A percentile compares a stretch with the other conserved stretches of the same genome.
Evolutionary conservation across 1,140 invertebrate genomes (phyloP).

Genomic region (Drosophila funebris): DNA sequence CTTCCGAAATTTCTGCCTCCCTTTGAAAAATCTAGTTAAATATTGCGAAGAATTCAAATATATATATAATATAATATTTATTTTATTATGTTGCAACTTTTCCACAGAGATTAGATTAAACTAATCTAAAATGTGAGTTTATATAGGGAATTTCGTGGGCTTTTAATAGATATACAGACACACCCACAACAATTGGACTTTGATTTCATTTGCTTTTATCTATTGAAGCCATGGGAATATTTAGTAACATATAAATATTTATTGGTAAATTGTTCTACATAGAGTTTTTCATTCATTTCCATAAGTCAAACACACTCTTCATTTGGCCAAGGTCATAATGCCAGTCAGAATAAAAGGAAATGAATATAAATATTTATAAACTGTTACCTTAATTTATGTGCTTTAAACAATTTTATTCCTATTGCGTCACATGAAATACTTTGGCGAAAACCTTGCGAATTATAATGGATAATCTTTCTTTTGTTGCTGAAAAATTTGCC

Average conservation of each 20-base stretch:
- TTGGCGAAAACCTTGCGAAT: neutral
- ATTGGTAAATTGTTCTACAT: constrained; percentile 4
- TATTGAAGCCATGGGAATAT: constrained; percentile 1
- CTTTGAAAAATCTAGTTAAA: no score
- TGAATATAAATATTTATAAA: constrained; percentile 62
- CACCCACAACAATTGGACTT: constrained; percentile 10
- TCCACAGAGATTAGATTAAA: neutral
- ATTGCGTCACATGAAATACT: constrained; percentile 33
- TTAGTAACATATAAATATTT: constrained; percentile 24
- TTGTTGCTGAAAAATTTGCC: constrained; percentile 23
- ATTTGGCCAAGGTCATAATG: constrained; percentile 42
- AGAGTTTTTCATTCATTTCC: constrained; percentile 22
- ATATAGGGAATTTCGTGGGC: neutral
- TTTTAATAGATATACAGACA: neutral
- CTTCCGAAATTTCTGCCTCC: no score
- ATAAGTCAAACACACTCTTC: constrained; percentile 48
- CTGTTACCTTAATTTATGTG: constrained; percentile 45
- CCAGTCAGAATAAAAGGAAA: constrained; percentile 21
- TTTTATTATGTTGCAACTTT: no score
- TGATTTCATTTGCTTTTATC: neutral
- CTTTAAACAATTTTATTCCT: constrained; percentile 30
- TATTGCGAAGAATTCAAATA: no score
- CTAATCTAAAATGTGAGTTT: neutral
- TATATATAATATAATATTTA: no score
- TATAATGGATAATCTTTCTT: constrained; percentile 19